Base-by-base conservation (phyloP, 2,797 vertebrate genomes). In the Mastacembelus armatus region DNA sequence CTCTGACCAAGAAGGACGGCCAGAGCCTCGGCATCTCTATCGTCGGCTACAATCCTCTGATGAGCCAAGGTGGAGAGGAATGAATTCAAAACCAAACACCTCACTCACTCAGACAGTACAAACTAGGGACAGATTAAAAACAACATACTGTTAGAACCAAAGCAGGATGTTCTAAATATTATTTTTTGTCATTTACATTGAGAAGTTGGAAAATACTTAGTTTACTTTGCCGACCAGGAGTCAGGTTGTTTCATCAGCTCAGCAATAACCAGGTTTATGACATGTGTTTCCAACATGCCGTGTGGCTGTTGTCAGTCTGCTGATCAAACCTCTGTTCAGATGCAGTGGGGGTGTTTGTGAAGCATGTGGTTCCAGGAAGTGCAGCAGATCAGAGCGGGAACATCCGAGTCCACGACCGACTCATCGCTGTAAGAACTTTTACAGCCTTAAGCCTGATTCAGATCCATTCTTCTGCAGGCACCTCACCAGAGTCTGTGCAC, bases 1-100 rank as follows among this genome's bases (percentile, higher is more conserved):
- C 95, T 32, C 91, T 99, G 49, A 72, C 84, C 54, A 98, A 95
- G 89, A 95, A 94, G 78, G 95, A 96, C 2, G 96, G 95, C 0
- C 96, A 99, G 85, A 98, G 97, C 77, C 93, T 99, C 10, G 98
- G 97, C 1, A 96, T 99, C 93, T 97, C 96, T 78, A 96, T 99
- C 80, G 89, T 98, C 51, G 97, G 97, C 5, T 94, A 95, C 87
- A 94, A 94, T 76, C 92, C 95, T 24, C 71, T 89, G 0, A 91
- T 88, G 67, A 94, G 92, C 40, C 56, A 91, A 40, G 96, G 97
- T 97, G 56, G 26, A 47, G 40, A 14, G 11, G n/a, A 24, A 43
- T 26, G 30, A 15, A 48, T 35, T 5, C 26, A 32, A 39, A 45
- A n/a, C n/a, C 26, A 16, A 18, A 29, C 30, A 24, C 69, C 29